Evolutionary conservation across 1,140 invertebrate species (phyloP), one percentile per base, ranked within the genome.

Genomic region (Sogatella furcifera): DNA sequence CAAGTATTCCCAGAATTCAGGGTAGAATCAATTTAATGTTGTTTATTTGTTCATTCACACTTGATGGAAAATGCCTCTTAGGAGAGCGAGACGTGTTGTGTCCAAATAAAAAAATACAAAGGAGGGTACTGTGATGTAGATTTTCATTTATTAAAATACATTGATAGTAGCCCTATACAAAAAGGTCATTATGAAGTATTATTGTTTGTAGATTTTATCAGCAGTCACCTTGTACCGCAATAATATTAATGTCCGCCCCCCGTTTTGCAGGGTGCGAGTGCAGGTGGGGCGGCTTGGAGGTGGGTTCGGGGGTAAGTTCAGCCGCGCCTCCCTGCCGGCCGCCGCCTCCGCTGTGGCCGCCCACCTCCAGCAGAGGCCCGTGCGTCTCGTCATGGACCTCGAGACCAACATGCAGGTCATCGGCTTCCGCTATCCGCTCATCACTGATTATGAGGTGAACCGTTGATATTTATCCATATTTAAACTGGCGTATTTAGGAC

Each of bases 251-350:
- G 24, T 6, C 6, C 24, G 24, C 24, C 6, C 24, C 2, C 56
- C 56, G 38, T 58, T 59, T 66, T 71, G 10, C 62, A 85, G 84
- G 57, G 76, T 88, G 15, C 77, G 83, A 43, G 68, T 87, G 0
- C 74, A 76, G 64, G 78, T 85, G 0, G 76, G 79, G 55, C 76
- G 87, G 42, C 59, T 88, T 0, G 88, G 88, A 0, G 88, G 88
- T 21, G 84, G 73, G 2, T 90, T 86, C 58, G 88, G 85, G 11
- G 76, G 78, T 34, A 85, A 89, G 70, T 78, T 82, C 43, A 77
- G 78, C 4, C 75, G 84, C 3, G 71, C 75, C 11, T 70, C 71
- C 0, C 69, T 77, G 38, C 70, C 79, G 4, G 74, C 82, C 0
- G 77, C 78, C 14, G 81, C 83, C 0, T 82, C 81, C 56, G 82